These are phyloP conservation scores for Bolinopsis microptera DNA, from an alignment of 37 sponge, comb jelly and placozoan genomes.

Conservation along the genomic window DNA sequence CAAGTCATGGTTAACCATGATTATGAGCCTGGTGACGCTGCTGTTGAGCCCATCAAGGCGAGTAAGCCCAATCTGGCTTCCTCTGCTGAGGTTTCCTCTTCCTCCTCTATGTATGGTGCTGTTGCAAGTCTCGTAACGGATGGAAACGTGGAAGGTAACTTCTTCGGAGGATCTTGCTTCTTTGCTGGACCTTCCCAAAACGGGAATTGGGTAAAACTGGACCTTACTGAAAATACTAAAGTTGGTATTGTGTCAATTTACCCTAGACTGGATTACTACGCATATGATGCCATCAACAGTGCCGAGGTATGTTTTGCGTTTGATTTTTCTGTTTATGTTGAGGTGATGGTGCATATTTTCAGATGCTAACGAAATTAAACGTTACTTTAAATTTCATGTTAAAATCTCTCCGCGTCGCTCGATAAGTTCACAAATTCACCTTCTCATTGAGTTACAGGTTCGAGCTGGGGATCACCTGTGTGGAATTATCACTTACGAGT, in stretches of 20 bases:
- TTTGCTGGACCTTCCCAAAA: background rate
- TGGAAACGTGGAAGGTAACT: background rate
- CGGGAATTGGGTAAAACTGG: conserved; percentile 16
- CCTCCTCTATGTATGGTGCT: background rate
- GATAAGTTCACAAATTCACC: too few relatives aligned
- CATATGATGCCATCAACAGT: background rate
- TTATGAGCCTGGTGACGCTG: background rate
- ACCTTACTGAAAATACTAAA: background rate
- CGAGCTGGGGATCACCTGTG: background rate
- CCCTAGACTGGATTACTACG: conserved; percentile 26
- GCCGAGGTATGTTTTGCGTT: background rate
- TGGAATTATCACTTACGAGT: background rate
- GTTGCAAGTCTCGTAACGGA: background rate
- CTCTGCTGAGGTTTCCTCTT: background rate
- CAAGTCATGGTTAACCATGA: background rate
- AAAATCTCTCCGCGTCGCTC: too few relatives aligned
- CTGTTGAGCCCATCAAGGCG: background rate
- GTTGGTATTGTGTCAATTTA: background rate
- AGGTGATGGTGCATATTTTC: too few relatives aligned
- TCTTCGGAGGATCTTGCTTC: conserved; percentile 14
- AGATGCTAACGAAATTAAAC: too few relatives aligned
- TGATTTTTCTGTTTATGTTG: too few relatives aligned
- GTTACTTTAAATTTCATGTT: too few relatives aligned
- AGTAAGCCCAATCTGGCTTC: background rate
- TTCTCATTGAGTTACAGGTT: too few relatives aligned